Conservation (phyloP, 2,888 invertebrate species). For the Quadroppia sp. region DNA sequence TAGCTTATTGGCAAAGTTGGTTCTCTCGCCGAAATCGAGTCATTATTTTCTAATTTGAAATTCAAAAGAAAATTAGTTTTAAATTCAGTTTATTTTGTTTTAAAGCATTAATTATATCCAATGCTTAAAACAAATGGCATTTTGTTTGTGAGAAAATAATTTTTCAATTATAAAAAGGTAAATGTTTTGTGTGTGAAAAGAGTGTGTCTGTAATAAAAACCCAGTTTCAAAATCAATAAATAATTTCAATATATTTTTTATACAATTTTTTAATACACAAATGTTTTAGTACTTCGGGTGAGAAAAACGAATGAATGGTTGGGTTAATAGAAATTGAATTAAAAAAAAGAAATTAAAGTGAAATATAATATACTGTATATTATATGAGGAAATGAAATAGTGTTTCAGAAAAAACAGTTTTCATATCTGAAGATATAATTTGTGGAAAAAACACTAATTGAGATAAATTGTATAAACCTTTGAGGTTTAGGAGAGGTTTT, state of each 20-base stretch:
- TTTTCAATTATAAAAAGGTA: conserved; percentile 17
- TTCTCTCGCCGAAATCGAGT: too few relatives aligned
- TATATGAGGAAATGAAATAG: background rate
- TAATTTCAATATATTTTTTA: conserved; percentile 2
- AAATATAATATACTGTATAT: conserved; percentile 2
- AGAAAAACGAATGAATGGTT: conserved; percentile 1
- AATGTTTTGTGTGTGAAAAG: conserved; percentile 25
- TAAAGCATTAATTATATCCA: too few relatives aligned
- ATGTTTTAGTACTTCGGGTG: background rate
- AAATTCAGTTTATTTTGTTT: background rate
- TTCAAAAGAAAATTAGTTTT: conserved; percentile 6
- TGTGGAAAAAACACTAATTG: background rate
- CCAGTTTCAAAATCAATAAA: conserved; percentile 31
- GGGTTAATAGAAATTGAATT: background rate
- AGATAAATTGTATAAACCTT: conserved; percentile 19
- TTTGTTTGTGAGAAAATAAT: conserved; percentile 17
- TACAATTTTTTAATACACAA: background rate
- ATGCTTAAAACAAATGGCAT: too few relatives aligned
- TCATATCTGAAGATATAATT: conserved; percentile 5
- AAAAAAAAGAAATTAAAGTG: background rate
- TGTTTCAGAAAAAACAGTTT: background rate
- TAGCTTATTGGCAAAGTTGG: background rate
- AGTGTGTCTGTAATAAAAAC: conserved; percentile 15
- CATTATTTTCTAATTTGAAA: background rate
- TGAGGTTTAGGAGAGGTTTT: conserved; percentile 18